phyloP scores from a whole-genome alignment of 2,113 vertebrate genomes.

The Hippocampus abdominalis region DNA sequence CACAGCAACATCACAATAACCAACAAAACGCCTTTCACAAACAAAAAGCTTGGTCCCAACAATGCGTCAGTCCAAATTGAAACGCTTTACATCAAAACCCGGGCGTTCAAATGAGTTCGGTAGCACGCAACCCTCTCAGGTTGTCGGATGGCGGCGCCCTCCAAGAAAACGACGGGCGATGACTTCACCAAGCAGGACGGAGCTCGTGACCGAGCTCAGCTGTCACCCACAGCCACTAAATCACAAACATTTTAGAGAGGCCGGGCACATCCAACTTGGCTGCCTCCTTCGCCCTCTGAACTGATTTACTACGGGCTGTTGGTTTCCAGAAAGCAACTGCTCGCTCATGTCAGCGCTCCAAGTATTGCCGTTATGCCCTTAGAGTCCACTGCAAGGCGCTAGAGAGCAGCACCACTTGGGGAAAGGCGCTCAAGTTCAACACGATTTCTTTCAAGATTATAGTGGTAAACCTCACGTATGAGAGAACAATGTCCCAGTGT shows the following conservation, averaged over 20 bases:
- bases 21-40: conserved; percentile 29
- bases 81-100: conserved; percentile 13
- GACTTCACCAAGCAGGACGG: conserved; percentile 26
- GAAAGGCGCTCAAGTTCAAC: conserved; percentile 3
- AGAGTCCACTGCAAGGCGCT: conserved; percentile 25
- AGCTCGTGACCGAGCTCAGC: conserved; percentile 39
- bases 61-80: conserved; percentile 1
- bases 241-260: neutral
- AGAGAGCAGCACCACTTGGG: conserved; percentile 14
- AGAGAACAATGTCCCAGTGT: conserved; percentile 14
- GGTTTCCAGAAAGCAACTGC: conserved; percentile 30
- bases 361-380: conserved; percentile 2
- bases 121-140: neutral
- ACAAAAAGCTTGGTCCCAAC: conserved; percentile 34
- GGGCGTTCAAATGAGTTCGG: neutral
- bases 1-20: conserved; percentile 36
- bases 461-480: conserved; percentile 29
- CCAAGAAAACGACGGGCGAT: neutral
- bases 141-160: neutral
- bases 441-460: conserved; percentile 33
- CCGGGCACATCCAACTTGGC: conserved; percentile 10
- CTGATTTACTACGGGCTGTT: conserved; percentile 19
- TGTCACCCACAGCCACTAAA: conserved; percentile 48
- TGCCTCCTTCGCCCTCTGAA: conserved; percentile 9
- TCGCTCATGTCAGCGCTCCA: neutral